phyloP scores from a whole-genome alignment of 2,888 invertebrate genomes.

The Melieria omissa region DNA sequence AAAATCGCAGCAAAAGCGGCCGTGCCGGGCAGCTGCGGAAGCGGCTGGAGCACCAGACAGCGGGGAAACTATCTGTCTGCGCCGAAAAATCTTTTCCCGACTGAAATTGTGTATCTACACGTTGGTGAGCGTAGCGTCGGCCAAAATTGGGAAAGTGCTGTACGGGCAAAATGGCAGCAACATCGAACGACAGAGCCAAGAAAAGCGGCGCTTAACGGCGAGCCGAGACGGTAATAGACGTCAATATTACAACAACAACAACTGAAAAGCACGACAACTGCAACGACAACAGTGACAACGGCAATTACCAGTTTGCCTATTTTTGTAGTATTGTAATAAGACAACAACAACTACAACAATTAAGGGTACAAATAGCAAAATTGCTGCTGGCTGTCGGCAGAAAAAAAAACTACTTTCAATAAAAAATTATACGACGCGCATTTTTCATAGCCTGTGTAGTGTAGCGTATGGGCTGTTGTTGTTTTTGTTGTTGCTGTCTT shows the following conservation, averaged over 20 bases:
- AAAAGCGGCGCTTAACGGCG: not conserved
- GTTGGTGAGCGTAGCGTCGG: not conserved
- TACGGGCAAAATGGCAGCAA: not conserved
- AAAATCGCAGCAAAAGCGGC: conserved; percentile 7
- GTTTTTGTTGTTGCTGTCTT: not conserved
- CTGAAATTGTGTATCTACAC: conserved; percentile 17
- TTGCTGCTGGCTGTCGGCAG: not conserved
- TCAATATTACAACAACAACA: not conserved
- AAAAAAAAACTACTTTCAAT: not conserved
- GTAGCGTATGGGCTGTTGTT: not conserved
- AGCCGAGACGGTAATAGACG: too few species aligned
- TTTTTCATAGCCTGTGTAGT: too few species aligned
- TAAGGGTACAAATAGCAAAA: not conserved
- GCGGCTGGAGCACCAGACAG: not conserved
- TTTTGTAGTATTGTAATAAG: too few species aligned
- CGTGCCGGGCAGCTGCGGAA: too few species aligned
- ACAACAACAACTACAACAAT: too few species aligned
- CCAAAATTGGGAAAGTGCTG: too few species aligned
- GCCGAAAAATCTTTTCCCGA: conserved; percentile 7
- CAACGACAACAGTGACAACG: not conserved
- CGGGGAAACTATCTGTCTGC: conserved; percentile 30
- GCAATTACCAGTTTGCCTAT: too few species aligned
- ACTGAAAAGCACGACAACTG: not conserved
- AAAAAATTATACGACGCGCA: not conserved
- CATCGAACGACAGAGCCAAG: not conserved